These are phyloP conservation scores for Lepeophtheirus salmonis DNA, from an alignment of 1,140 invertebrate species.

Conservation along the genomic window DNA sequence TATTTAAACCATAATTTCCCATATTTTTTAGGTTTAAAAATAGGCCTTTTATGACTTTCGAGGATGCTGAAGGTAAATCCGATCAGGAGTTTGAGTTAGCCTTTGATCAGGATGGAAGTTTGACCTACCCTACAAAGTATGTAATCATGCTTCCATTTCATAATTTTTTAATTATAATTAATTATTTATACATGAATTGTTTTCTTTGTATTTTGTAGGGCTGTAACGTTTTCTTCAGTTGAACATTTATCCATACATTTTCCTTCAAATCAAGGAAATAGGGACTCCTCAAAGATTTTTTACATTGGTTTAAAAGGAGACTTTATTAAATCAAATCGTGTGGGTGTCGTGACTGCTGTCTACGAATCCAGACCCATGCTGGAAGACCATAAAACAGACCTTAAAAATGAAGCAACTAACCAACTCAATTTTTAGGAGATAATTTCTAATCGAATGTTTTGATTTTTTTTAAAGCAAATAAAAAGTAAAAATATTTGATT, in stretches of 20 bases:
- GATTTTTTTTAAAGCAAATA: no score
- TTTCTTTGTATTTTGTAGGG: slow-evolving; percentile 37
- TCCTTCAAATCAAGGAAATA: slow-evolving; percentile 55
- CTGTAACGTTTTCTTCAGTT: slow-evolving; percentile 71
- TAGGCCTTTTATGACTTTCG: slow-evolving; percentile 76
- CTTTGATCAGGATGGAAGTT: slow-evolving; percentile 47
- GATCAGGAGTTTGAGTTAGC: slow-evolving; percentile 82
- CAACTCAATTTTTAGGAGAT: neutral
- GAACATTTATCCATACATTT: slow-evolving; percentile 72
- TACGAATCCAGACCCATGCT: slow-evolving; percentile 72
- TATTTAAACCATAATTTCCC: no score
- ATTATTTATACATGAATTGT: no score
- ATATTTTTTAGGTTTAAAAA: slow-evolving; percentile 56
- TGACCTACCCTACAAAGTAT: slow-evolving; percentile 77
- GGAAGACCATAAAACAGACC: slow-evolving; percentile 53
- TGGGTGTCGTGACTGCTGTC: slow-evolving; percentile 69
- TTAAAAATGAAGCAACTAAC: neutral
- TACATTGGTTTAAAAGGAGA: slow-evolving; percentile 93
- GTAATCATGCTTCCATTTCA: slow-evolving; percentile 19
- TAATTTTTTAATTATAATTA: neutral
- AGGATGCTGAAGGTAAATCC: slow-evolving; percentile 46
- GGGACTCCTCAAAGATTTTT: slow-evolving; percentile 60
- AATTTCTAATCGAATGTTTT: no score
- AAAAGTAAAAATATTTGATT: no score
- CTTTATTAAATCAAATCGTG: slow-evolving; percentile 52